Evolutionary conservation across 2,888 invertebrate genomes (phyloP), one percentile per base, ranked within the genome.

Genomic region (Epinotia demarniana): DNA sequence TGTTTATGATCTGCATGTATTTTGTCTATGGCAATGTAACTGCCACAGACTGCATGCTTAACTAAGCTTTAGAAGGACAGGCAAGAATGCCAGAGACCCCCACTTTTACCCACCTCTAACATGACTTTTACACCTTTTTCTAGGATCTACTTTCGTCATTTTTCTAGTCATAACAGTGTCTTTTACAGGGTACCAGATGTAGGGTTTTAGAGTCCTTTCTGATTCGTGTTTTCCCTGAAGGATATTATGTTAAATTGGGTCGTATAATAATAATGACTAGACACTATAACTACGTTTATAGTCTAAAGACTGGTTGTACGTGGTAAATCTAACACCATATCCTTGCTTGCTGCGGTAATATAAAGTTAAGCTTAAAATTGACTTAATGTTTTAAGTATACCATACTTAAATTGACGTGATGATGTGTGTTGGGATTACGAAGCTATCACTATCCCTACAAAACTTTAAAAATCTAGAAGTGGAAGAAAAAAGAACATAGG

Each of bases 21-120:
- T 75, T 85, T 86, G 86, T 84, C 84, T 83, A 75, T 86, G 86
- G 83, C 84, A 84, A 78, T 79, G 74, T 70, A 72, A 71, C 79
- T 83, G 84, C 80, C 85, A 84, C 80, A 85, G 86, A 79, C 84
- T 86, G 93, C 93, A 93, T 93, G 93, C 89, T 79, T 83, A 81
- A 73, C 78, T 87, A 85, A 89, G 92, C 92, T 92, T 89, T 84
- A 84, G 80, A 92, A 92, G 92, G 92, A 90, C 92, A 91, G 88
- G 91, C 91, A 92, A 87, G 89, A 89, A 89, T 90, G 92, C 86
- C 84, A 87, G 88, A 71, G 60, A 53, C 58, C 73, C 67, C 53
- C 75, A 60, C 78, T 80, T 78, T 80, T 82, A 77, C 82, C 82
- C 82, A 74, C 81, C 79, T 80, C 79, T 82, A 78, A 78, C 79